phyloP scores from a whole-genome alignment of 2,888 invertebrate genomes.

The Catocala nupta region DNA sequence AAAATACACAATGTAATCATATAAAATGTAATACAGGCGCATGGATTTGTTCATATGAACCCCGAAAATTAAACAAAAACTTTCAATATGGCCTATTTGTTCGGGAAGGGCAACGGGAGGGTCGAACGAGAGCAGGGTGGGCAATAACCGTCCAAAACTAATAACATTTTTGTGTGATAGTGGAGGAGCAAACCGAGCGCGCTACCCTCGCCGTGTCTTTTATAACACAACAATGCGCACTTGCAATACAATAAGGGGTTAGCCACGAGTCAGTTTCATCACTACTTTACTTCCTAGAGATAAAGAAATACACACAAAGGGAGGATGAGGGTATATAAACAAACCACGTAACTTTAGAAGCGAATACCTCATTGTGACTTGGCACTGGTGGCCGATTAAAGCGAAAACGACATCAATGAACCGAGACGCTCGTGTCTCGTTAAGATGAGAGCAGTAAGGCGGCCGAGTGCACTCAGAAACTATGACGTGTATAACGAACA shows the following conservation, averaged over 20 bases:
- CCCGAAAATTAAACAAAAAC: constrained; percentile 66
- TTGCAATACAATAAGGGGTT: constrained; percentile 79
- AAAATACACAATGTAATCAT: constrained; percentile 11
- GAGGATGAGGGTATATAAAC: constrained; percentile 38
- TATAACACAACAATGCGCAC: constrained; percentile 79
- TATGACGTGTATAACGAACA: constrained; percentile 83
- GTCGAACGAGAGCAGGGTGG: constrained; percentile 72
- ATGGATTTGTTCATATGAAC: constrained; percentile 35
- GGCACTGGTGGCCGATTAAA: constrained; percentile 66
- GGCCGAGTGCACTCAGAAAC: constrained; percentile 78
- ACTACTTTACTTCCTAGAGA: constrained; percentile 62
- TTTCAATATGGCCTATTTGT: constrained; percentile 74
- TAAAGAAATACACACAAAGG: constrained; percentile 56
- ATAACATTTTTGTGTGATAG: constrained; percentile 86
- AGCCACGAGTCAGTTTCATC: constrained; percentile 68
- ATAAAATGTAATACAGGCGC: constrained; percentile 22
- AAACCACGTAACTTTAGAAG: constrained; percentile 48
- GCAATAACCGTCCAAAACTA: constrained; percentile 85
- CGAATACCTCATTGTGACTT: constrained; percentile 56
- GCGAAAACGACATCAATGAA: constrained; percentile 80
- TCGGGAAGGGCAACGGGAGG: constrained; percentile 69
- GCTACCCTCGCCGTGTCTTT: constrained; percentile 74
- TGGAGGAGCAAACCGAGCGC: constrained; percentile 74
- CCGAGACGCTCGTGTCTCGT: constrained; percentile 77
- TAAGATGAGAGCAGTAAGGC: constrained; percentile 74